Base-by-base conservation (phyloP, 2,113 vertebrate species). In the Callorhinus ursinus region DNA sequence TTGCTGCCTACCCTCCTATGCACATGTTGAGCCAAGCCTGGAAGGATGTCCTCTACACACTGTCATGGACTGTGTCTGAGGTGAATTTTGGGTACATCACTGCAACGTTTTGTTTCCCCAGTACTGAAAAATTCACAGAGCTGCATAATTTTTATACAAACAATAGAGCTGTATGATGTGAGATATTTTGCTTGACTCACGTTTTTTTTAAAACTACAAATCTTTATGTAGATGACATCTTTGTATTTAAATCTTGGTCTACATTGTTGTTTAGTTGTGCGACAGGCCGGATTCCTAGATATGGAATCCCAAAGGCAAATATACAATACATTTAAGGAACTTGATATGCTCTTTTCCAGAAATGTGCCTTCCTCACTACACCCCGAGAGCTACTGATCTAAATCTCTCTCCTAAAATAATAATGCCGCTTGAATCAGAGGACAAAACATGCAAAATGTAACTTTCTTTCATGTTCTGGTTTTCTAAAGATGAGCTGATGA, bases 61-160 rank as follows among this genome's bases (percentile, higher is more conserved):
- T 3, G n/a, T 13, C 13, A 5, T 1, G 2, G 8, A 12, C 11
- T 83, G 7, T 0, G 24, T 51, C 69, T 55, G 21, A 12, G 49
- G 16, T 46, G 28, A n/a, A 57, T 0, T 53, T n/a, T 7, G 11
- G 65, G 12, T 42, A 42, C 63, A 5, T 31, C 26, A 26, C 2
- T 8, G 46, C 2, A 46, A 31, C 9, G 16, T 7, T 2, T 31
- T 31, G 49, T 21, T n/a, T 7, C 26, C 15, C 15, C 0, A 26
- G 33, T 21, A 53, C 24, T 53, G 31, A 42, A 36, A 57, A 26
- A 61, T 53, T 33, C 28, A 1, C 19, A 42, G 61, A 28, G 16
- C 12, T 21, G 11, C 4, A 0, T 53, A 2, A 28, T 4, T 59
- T 85, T 51, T 53, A 15, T 57, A 24, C 7, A 18, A 76, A 49